phyloP scores from a whole-genome alignment of 2,888 invertebrate genomes.

The Pachymerium ferrugineum region DNA sequence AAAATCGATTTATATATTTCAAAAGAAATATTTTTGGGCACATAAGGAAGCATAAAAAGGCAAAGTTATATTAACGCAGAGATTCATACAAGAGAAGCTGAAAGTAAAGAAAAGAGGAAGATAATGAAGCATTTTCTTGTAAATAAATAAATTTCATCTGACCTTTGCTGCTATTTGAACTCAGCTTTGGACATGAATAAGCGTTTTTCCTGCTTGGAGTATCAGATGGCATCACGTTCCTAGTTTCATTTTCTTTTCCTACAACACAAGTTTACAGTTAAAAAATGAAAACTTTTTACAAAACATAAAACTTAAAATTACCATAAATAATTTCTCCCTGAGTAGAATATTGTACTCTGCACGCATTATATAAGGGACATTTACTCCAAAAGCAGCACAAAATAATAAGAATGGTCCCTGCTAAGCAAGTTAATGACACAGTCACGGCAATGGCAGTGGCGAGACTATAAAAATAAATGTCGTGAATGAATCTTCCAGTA shows the following conservation, averaged over 20 bases:
- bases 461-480: constrained; percentile 39
- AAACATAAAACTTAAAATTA: constrained; percentile 35
- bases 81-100: constrained; percentile 7
- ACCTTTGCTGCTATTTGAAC: neutral
- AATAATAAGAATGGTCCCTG: constrained; percentile 41
- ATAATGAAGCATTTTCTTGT: neutral
- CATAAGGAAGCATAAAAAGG: neutral
- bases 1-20: neutral
- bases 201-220: constrained; percentile 6
- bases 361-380: constrained; percentile 46
- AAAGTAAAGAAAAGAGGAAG: neutral
- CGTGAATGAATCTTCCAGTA: neutral
- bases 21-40: constrained; percentile 6
- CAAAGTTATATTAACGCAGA: constrained; percentile 15
- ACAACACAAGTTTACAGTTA: constrained; percentile 1
- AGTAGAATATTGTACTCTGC: constrained; percentile 45
- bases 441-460: constrained; percentile 43
- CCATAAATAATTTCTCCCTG: constrained; percentile 45
- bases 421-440: constrained; percentile 43
- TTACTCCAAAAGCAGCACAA: constrained; percentile 48
- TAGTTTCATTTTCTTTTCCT: constrained; percentile 43
- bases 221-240: constrained; percentile 38
- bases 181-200: constrained; percentile 18
- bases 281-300: neutral
- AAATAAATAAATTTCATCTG: neutral